Percentiles rank a stretch among this genome's conserved stretches.
Conservation (phyloP, 2,888 invertebrate genomes). For the Hedychridium roseum region DNA sequence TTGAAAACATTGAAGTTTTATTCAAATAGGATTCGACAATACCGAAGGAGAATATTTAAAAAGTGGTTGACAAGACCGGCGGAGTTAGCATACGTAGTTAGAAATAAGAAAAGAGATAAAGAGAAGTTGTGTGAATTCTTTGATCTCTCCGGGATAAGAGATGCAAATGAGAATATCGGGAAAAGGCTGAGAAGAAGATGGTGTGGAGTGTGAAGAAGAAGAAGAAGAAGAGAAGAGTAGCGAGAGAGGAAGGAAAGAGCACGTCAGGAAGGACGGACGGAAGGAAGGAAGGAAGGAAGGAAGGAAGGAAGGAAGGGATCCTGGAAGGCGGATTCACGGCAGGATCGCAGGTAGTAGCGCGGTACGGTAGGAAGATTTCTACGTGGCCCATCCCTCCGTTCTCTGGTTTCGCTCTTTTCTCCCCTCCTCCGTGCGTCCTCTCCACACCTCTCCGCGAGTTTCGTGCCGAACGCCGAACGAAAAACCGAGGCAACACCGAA, state of each 20-base stretch:
- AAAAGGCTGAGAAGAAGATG: conserved; percentile 1
- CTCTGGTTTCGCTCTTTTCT: conserved; percentile 25
- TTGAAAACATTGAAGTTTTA: no score
- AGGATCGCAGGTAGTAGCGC: conserved; percentile 46
- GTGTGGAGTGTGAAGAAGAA: conserved; percentile 3
- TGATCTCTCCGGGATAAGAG: no score
- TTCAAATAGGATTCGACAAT: no score
- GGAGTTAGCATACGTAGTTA: no score
- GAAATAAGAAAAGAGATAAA: no score
- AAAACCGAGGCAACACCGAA: conserved; percentile 41
- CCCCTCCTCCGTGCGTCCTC: conserved; percentile 28
- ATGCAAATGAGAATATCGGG: not conserved
- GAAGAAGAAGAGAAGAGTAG: conserved; percentile 22
- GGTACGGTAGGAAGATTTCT: conserved; percentile 45
- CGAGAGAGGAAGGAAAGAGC: conserved; percentile 26
- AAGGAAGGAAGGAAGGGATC: conserved; percentile 40
- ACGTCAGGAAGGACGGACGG: conserved; percentile 34
- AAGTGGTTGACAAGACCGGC: no score
- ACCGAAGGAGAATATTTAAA: no score
- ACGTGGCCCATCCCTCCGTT: conserved; percentile 40
- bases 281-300: conserved; percentile 10
- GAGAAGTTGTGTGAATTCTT: not conserved
- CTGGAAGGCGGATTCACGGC: conserved; percentile 44
- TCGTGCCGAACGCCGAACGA: conserved; percentile 44
- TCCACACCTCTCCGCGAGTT: conserved; percentile 33